Conservation (phyloP, 2,797 vertebrate genomes). For the Rhinatrema bivittatum region DNA sequence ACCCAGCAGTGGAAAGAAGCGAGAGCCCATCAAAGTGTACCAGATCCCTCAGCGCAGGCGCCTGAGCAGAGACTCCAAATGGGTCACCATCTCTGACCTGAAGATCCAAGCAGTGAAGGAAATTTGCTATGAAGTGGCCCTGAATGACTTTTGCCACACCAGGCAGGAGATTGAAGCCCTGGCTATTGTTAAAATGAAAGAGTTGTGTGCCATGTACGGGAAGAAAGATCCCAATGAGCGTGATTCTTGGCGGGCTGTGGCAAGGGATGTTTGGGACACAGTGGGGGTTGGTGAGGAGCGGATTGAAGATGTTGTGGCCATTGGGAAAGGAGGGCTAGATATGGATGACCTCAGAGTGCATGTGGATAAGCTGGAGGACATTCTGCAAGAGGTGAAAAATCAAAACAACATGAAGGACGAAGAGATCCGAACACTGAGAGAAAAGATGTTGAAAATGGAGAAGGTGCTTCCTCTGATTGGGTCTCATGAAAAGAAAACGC, state of each 20-base stretch:
- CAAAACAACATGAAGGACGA: slow-evolving; percentile 98
- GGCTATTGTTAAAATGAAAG: slow-evolving; percentile 98
- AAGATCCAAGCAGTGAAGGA: slow-evolving; percentile 99
- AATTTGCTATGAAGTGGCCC: slow-evolving; percentile 96
- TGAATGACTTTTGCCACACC: slow-evolving; percentile 94
- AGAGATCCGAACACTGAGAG: slow-evolving; percentile 86
- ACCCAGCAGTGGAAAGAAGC: slow-evolving; percentile 95
- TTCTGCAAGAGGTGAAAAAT: slow-evolving; percentile 93
- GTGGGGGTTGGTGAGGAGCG: slow-evolving; percentile 94
- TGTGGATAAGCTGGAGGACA: slow-evolving; percentile 95
- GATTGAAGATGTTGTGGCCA: slow-evolving; percentile 77
- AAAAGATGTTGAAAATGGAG: slow-evolving; percentile 98
- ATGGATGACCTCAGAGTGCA: slow-evolving; percentile 95
- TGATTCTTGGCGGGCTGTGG: slow-evolving; percentile 93
- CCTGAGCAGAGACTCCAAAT: slow-evolving; percentile 95
- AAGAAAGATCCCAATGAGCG: slow-evolving; percentile 97
- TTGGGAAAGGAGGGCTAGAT: slow-evolving; percentile 61
- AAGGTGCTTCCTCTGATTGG: slow-evolving; percentile 90
- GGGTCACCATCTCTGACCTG: slow-evolving; percentile 96
- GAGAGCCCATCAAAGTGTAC: slow-evolving; percentile 96
- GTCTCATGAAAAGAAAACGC: slow-evolving; percentile 49
- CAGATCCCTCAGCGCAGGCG: slow-evolving; percentile 92
- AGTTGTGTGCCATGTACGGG: slow-evolving; percentile 86
- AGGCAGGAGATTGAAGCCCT: slow-evolving; percentile 97
- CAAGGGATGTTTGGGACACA: slow-evolving; percentile 96